A percentile compares a stretch with the other conserved stretches of the same genome.
These are phyloP conservation scores for Pemphigus obesinymphae DNA, from an alignment of 1,140 invertebrate species.

Conservation along the genomic window DNA sequence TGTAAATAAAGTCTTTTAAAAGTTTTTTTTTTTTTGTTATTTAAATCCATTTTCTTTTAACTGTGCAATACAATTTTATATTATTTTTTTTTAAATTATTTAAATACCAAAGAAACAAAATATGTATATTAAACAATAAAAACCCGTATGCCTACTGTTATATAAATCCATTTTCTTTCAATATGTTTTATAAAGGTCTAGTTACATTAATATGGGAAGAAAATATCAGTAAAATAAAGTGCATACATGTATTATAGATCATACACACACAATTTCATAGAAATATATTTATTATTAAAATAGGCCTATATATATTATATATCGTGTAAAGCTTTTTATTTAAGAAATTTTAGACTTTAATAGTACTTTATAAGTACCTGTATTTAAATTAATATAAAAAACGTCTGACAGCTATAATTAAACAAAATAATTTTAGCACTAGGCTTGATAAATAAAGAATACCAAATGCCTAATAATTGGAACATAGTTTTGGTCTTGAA, in stretches of 20 bases:
- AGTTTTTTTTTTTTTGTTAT: no score
- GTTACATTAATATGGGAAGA: no score
- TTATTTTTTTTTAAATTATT: neutral
- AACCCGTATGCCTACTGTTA: no score
- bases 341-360: neutral
- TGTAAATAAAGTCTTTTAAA: neutral
- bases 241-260: neutral
- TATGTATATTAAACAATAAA: neutral
- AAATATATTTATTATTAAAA: neutral
- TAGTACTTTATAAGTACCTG: conserved; percentile 14
- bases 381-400: conserved; percentile 37
- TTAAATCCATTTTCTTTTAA: no score
- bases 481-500: conserved; percentile 25
- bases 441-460: conserved; percentile 7
- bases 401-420: neutral
- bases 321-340: neutral
- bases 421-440: neutral
- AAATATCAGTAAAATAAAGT: neutral
- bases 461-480: conserved; percentile 34
- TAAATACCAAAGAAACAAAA: neutral
- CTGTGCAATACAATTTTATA: no score
- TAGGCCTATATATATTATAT: neutral
- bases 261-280: neutral
- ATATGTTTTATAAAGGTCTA: no score
- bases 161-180: no score